phyloP scores from a whole-genome alignment of 53 echinoderm and acorn worm species.

The Stichopus horrens region DNA sequence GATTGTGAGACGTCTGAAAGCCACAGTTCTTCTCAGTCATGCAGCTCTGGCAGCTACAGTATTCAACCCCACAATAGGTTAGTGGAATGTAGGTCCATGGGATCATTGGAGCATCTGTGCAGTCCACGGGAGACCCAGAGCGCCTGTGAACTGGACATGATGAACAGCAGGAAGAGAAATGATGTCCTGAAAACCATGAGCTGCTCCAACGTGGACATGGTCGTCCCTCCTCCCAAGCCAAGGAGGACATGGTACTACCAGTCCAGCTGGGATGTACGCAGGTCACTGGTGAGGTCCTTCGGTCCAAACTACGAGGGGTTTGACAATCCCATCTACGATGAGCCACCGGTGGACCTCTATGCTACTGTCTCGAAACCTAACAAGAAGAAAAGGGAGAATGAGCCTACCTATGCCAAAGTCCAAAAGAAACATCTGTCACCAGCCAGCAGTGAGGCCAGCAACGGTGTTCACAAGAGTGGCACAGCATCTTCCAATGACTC shows the following conservation, averaged over 20 bases:
- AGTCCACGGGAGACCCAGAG: slow-evolving; percentile 54
- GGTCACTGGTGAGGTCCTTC: slow-evolving; percentile 71
- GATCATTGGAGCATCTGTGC: slow-evolving; percentile 66
- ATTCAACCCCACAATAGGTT: neutral
- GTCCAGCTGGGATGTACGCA: slow-evolving; percentile 87
- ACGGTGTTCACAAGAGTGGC: slow-evolving; percentile 44
- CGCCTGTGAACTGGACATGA: neutral
- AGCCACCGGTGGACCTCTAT: slow-evolving; percentile 12
- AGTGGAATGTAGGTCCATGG: slow-evolving; percentile 51
- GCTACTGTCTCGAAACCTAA: slow-evolving; percentile 39
- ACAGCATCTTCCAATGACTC: slow-evolving; percentile 47
- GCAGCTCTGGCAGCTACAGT: slow-evolving; percentile 30
- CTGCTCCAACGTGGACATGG: slow-evolving; percentile 36
- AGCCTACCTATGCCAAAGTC: slow-evolving; percentile 25
- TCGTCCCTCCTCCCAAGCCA: slow-evolving; percentile 77
- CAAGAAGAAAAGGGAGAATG: slow-evolving; percentile 10
- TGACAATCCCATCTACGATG: slow-evolving; percentile 48
- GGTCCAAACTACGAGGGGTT: slow-evolving; percentile 55
- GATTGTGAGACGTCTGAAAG: neutral
- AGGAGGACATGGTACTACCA: slow-evolving; percentile 94
- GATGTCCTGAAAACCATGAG: slow-evolving; percentile 14
- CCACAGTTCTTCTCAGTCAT: neutral
- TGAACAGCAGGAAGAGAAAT: neutral
- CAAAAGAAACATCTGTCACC: slow-evolving; percentile 27
- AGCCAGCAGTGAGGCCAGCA: slow-evolving; percentile 7